Conservation (phyloP, 2,797 vertebrate species). For the Microcaecilia unicolor region DNA sequence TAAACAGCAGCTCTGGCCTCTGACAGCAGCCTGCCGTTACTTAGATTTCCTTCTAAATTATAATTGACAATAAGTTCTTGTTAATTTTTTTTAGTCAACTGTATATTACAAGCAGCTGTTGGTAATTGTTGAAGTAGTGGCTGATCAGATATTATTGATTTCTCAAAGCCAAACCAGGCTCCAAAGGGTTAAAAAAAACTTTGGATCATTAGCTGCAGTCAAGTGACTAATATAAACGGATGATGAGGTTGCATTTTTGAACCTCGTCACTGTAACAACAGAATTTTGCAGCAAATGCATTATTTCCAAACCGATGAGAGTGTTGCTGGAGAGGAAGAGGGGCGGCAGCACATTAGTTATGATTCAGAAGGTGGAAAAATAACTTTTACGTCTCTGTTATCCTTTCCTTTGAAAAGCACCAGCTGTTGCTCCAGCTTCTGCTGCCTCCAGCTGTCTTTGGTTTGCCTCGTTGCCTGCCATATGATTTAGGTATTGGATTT, state of each 20-base stretch:
- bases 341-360: constrained; percentile 39
- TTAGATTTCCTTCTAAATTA: constrained; percentile 13
- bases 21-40: not conserved
- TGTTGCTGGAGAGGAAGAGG: constrained; percentile 4
- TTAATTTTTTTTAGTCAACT: constrained; percentile 2
- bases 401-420: constrained; percentile 5
- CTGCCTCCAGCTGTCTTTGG: constrained; percentile 21
- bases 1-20: not conserved
- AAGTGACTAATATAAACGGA: no score
- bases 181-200: no score
- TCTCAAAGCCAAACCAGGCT: constrained; percentile 19
- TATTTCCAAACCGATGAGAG: constrained; percentile 24
- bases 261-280: constrained; percentile 33
- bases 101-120: constrained; percentile 1
- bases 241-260: constrained; percentile 23
- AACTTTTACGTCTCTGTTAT: constrained; percentile 13
- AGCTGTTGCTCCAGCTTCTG: constrained; percentile 10
- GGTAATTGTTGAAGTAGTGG: constrained; percentile 14
- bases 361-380: constrained; percentile 31
- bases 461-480: constrained; percentile 25
- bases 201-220: constrained; percentile 25
- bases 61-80: not conserved
- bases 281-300: constrained; percentile 41
- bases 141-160: constrained; percentile 17
- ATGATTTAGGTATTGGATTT: constrained; percentile 58